Evolutionary conservation across 2,888 invertebrate species (phyloP), one percentile per base, ranked within the genome.

Genomic region (Rhagium mordax): DNA sequence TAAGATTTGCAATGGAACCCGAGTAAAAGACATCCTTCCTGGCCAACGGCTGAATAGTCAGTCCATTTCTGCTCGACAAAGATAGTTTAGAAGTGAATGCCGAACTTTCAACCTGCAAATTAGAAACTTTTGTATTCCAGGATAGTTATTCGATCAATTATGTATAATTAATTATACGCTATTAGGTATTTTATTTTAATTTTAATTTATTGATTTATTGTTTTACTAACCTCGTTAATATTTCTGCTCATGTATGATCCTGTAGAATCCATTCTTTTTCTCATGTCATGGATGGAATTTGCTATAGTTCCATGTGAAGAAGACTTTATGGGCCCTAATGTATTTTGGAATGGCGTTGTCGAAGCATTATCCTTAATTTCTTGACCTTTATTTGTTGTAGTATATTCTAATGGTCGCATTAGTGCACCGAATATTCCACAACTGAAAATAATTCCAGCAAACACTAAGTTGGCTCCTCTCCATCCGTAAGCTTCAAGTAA

Each of bases 21-120:
- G 97, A 96, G 88, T 98, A 98, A 90, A 99, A 98, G 84, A 98
- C 98, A 88, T 99, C 99, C 85, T 98, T 97, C 67, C 98, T 91
- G 4, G 97, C 97, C 88, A 98, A 89, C 2, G 98, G 98, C 16
- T 97, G 92, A 20, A 96, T 93, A 90, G 96, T 89, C 76, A 90
- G 90, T 79, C 91, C 91, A 47, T 48, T 70, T 57, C 70, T 69
- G 16, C 85, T 84, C 13, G 86, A 80, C 70, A 86, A 75, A n/a
- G 93, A 93, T 72, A 93, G 84, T 84, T 93, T 94, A 73, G 93
- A 92, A 16, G 90, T 89, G 78, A 90, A 91, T 80, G 91, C 93
- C 84, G 93, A 91, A 85, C 93, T 93, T 92, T 94, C 93, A 77
- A 88, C 89, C 90, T 90, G 81, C 47, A 86, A 84, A 69, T 20